These are phyloP conservation scores for Rhizoglyphus robini DNA, from an alignment of 1,140 invertebrate species.

Conservation along the genomic window DNA sequence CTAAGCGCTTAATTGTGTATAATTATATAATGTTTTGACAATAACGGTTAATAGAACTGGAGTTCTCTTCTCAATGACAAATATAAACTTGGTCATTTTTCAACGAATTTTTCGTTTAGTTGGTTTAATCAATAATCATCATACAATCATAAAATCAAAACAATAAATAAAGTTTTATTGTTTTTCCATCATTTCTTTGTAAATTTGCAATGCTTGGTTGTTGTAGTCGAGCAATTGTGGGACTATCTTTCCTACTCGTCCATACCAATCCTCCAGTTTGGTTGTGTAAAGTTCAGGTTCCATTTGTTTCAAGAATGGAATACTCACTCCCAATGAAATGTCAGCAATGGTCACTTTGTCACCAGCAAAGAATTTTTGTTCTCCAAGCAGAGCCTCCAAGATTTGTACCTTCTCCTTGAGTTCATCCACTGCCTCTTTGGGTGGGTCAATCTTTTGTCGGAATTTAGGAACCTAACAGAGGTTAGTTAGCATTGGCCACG, in stretches of 20 bases:
- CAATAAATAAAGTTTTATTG: no score
- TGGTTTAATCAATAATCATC: background rate
- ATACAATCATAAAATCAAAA: no score
- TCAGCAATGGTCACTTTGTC: slow-evolving; percentile 52
- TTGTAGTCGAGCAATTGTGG: background rate
- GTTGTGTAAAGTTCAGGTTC: background rate
- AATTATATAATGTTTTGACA: no score
- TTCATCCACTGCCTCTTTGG: background rate
- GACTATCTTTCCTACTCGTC: background rate
- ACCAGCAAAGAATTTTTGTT: slow-evolving; percentile 34
- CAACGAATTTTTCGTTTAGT: background rate
- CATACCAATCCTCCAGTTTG: background rate
- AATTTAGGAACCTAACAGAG: slow-evolving; percentile 9
- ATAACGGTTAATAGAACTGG: no score
- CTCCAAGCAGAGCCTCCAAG: slow-evolving; percentile 11
- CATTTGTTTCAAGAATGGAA: slow-evolving; percentile 30
- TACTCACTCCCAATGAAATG: slow-evolving; percentile 29
- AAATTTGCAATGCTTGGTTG: background rate
- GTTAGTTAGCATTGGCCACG: background rate
- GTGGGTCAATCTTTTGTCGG: background rate
- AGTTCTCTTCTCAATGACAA: no score
- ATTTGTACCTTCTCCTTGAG: background rate
- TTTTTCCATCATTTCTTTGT: background rate
- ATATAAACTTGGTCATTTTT: no score
- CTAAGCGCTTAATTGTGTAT: no score